phyloP scores from a whole-genome alignment of 64 coral and sea anemone species.

The Montipora foliosa region DNA sequence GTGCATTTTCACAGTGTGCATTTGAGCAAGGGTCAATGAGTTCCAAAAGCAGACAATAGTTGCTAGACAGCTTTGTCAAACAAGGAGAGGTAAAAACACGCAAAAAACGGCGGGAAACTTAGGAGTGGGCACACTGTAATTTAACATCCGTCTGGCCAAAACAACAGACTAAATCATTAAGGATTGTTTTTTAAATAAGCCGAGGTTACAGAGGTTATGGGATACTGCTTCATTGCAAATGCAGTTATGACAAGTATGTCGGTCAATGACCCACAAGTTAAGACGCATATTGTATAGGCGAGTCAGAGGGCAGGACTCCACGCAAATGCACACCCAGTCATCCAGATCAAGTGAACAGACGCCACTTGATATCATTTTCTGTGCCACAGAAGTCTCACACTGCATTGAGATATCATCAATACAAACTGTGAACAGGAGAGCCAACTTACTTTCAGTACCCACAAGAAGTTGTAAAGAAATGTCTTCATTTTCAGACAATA shows the following conservation, averaged over 20 bases:
- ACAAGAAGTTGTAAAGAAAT: no score
- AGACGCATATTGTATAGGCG: background rate
- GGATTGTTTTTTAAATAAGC: conserved; percentile 3
- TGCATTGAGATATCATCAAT: background rate
- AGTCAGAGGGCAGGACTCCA: conserved; percentile 49
- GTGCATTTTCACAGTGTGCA: background rate
- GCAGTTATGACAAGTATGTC: conserved; percentile 26
- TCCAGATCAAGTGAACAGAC: background rate
- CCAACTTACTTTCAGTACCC: no score
- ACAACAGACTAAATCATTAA: background rate
- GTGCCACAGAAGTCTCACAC: background rate
- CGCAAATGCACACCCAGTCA: background rate
- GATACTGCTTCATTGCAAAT: background rate
- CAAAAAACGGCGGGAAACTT: background rate
- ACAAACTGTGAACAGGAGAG: no score
- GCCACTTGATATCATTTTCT: background rate
- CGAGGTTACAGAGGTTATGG: conserved; percentile 10
- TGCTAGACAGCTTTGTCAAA: background rate
- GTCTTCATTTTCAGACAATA: no score
- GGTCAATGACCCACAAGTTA: conserved; percentile 46
- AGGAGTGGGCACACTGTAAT: background rate
- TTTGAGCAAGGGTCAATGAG: background rate
- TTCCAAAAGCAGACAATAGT: no score
- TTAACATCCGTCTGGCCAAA: background rate
- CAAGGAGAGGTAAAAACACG: background rate